These are phyloP conservation scores for Physeter macrocephalus DNA, from an alignment of 2,113 vertebrate genomes.

Conservation along the genomic window DNA sequence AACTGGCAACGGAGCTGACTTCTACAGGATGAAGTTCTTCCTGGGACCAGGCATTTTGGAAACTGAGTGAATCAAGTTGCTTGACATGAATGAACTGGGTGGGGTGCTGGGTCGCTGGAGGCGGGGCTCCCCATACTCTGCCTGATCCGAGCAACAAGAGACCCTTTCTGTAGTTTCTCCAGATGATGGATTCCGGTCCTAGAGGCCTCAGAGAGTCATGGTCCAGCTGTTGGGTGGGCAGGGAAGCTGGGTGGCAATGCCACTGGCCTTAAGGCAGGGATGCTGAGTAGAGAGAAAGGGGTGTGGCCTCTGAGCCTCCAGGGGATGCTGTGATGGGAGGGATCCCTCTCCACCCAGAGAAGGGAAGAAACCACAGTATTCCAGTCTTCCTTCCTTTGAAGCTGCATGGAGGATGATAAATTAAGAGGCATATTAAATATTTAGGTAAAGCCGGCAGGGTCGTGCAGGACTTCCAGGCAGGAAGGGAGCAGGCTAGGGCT, in stretches of 20 bases:
- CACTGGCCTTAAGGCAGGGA: background rate
- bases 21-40: background rate
- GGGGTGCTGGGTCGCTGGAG: background rate
- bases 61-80: background rate
- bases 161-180: background rate
- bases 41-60: background rate
- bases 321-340: background rate
- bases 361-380: constrained; percentile 35
- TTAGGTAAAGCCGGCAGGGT: constrained; percentile 64
- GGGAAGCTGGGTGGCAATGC: background rate
- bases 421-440: constrained; percentile 87
- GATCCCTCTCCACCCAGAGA: background rate
- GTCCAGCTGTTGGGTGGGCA: background rate
- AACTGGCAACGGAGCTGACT: background rate
- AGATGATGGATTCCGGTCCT: background rate
- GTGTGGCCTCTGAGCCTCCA: background rate
- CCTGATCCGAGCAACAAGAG: background rate
- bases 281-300: background rate
- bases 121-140: too few relatives aligned
- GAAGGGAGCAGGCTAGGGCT: constrained; percentile 82
- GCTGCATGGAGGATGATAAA: constrained; percentile 80
- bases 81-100: background rate
- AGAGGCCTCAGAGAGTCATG: background rate
- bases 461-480: background rate
- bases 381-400: constrained; percentile 28